phyloP scores from a whole-genome alignment of 2,113 vertebrate species.

The Nymphicus hollandicus region DNA sequence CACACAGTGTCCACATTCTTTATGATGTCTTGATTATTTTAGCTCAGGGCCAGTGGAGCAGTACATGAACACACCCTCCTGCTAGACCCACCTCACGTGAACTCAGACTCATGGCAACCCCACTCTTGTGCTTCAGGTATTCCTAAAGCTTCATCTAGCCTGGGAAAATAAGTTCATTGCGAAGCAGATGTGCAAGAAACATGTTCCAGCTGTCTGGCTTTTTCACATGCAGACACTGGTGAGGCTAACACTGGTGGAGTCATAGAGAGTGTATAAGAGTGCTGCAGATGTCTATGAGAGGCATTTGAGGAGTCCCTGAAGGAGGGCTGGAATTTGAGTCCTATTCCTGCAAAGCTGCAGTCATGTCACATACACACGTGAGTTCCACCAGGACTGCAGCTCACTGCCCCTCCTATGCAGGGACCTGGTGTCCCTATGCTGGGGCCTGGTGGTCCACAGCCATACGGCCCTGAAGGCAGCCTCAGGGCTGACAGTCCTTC shows the following conservation, averaged over 20 bases:
- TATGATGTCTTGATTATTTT: not conserved
- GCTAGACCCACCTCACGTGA: not conserved
- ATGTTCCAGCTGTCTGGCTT: not conserved
- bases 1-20: not conserved
- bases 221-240: not conserved
- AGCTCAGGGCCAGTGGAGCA: not conserved
- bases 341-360: not conserved
- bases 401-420: not conserved
- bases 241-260: not conserved
- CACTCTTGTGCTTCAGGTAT: not conserved
- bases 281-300: not conserved
- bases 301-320: not conserved
- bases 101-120: not conserved
- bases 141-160: not conserved
- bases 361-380: rapidly evolving
- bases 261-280: not conserved
- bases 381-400: not conserved
- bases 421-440: too few relatives aligned
- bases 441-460: rapidly evolving
- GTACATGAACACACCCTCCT: not conserved
- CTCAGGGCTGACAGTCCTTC: not conserved
- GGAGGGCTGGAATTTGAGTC: not conserved
- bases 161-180: not conserved
- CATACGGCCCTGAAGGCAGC: rapidly evolving
- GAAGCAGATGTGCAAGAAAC: not conserved